Evolutionary conservation across 2,888 invertebrate species (phyloP).

Genomic region (Hirtodrosophila alboralis): DNA sequence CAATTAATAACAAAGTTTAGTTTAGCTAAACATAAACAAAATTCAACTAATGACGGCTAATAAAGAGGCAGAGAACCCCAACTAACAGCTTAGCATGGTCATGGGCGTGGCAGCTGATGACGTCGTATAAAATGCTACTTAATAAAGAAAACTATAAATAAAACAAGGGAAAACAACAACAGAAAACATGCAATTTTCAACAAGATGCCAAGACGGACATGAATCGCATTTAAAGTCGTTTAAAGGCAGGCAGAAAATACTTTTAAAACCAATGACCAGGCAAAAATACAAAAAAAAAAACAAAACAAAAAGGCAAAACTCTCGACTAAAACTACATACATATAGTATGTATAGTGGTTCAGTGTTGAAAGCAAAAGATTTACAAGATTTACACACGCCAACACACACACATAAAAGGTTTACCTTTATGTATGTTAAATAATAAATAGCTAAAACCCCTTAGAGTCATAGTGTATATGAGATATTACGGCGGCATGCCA

Average conservation of each 20-base stretch:
- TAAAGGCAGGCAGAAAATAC: constrained; percentile 58
- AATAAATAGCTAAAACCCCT: constrained; percentile 58
- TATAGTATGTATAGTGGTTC: constrained; percentile 34
- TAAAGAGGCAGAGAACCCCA: constrained; percentile 11
- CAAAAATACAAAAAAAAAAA: constrained; percentile 29
- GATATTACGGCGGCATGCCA: constrained; percentile 61
- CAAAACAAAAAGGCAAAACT: no score
- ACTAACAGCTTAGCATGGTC: constrained; percentile 1
- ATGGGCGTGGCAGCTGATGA: constrained; percentile 44
- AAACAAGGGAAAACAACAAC: constrained; percentile 18
- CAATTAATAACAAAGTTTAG: constrained; percentile 54
- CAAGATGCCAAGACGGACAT: constrained; percentile 54
- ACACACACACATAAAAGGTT: constrained; percentile 27
- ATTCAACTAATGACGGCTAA: constrained; percentile 58
- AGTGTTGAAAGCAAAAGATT: constrained; percentile 72
- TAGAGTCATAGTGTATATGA: constrained; percentile 11
- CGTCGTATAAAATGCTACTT: constrained; percentile 56
- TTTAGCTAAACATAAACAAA: constrained; percentile 43
- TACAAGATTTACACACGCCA: constrained; percentile 76
- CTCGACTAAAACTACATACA: no score
- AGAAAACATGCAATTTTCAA: constrained; percentile 69
- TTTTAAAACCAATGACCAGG: constrained; percentile 70
- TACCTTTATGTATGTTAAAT: constrained; percentile 54
- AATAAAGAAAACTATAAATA: constrained; percentile 55
- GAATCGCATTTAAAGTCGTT: constrained; percentile 70